These are phyloP conservation scores for Cyanoderma ruficeps DNA, from an alignment of 2,113 vertebrate genomes.

Conservation along the genomic window DNA sequence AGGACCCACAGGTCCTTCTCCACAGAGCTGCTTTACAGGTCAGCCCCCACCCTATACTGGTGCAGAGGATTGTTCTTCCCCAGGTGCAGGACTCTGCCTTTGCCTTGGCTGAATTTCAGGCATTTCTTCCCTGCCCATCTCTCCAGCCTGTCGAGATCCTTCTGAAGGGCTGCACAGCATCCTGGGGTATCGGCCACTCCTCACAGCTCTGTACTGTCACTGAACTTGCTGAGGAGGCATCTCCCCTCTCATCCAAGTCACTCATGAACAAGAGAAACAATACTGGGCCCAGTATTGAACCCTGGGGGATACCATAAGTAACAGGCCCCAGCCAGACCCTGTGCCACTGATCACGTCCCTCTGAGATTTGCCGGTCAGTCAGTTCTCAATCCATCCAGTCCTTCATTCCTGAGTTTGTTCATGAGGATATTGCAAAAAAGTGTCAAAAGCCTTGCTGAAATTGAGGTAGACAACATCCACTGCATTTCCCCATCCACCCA, in stretches of 20 bases:
- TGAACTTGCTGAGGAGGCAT: background rate
- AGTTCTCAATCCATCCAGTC: background rate
- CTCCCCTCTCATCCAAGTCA: background rate
- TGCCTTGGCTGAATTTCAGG: background rate
- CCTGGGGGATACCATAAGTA: background rate
- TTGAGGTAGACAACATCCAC: background rate
- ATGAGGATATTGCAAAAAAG: rapidly evolving
- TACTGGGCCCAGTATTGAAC: background rate
- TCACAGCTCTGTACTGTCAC: background rate
- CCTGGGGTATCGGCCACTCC: rapidly evolving
- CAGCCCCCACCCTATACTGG: too few relatives aligned
- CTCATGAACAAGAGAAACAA: background rate
- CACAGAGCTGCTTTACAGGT: background rate
- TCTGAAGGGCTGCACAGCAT: background rate
- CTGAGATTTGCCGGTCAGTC: background rate
- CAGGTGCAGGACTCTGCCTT: background rate
- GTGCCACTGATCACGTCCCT: rapidly evolving
- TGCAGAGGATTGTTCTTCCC: background rate
- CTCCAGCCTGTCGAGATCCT: rapidly evolving
- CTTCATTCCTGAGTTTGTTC: background rate
- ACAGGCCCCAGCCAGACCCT: background rate
- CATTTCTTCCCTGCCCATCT: background rate
- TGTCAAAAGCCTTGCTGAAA: background rate
- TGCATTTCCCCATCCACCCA: background rate
- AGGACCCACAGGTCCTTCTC: background rate